Percentiles rank a stretch among this genome's conserved stretches.
Conservation (phyloP, 2,888 invertebrate genomes). For the Clivina fossor region DNA sequence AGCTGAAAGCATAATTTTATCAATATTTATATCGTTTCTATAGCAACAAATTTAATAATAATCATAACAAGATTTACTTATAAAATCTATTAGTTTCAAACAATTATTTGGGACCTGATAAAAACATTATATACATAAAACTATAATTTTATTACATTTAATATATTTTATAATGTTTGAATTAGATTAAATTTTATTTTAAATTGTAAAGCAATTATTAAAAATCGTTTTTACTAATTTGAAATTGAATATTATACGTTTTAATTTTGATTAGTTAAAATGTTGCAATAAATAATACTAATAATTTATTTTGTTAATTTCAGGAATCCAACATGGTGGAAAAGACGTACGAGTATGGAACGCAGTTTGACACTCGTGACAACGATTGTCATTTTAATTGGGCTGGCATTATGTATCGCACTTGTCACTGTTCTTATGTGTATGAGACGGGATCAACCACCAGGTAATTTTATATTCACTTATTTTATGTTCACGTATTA, state of each 20-base stretch:
- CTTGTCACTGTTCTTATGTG: conserved; percentile 58
- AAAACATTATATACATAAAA: too few relatives aligned
- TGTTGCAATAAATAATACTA: conserved; percentile 14
- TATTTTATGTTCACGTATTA: too few relatives aligned
- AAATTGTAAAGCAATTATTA: neutral
- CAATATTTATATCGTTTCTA: too few relatives aligned
- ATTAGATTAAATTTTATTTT: neutral
- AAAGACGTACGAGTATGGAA: conserved; percentile 72
- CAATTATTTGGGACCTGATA: too few relatives aligned
- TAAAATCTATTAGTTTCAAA: too few relatives aligned
- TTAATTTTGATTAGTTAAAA: conserved; percentile 17
- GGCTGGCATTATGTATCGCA: conserved; percentile 63
- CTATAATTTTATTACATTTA: too few relatives aligned
- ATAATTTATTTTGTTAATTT: conserved; percentile 44
- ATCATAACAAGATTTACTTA: too few relatives aligned
- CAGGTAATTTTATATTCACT: too few relatives aligned
- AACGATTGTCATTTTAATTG: conserved; percentile 61
- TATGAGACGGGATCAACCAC: conserved; percentile 41
- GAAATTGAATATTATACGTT: conserved; percentile 6
- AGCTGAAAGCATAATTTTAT: too few relatives aligned
- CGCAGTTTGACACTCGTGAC: conserved; percentile 65
- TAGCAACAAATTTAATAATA: too few relatives aligned
- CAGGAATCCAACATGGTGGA: conserved; percentile 84
- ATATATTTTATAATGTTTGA: neutral
- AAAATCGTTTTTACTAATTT: neutral